These are phyloP conservation scores for Triplophysa tibetana DNA, from an alignment of 2,113 vertebrate genomes.

Conservation along the genomic window DNA sequence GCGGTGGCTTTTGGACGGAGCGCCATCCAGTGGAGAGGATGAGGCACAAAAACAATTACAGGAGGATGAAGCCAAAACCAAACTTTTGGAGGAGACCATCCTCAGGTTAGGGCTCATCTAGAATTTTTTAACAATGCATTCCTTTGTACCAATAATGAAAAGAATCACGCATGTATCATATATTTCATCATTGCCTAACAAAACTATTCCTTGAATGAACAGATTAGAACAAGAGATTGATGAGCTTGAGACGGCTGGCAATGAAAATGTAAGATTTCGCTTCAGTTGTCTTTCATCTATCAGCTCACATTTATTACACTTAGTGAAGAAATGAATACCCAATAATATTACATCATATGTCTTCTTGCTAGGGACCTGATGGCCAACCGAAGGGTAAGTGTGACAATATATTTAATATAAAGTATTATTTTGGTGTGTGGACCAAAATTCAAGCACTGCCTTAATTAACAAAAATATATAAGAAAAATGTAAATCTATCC, in stretches of 20 bases:
- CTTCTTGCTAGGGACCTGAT: constrained; percentile 39
- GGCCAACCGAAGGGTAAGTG: constrained; percentile 38
- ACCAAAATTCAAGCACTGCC: background rate
- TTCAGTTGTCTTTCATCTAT: background rate
- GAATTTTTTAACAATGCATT: background rate
- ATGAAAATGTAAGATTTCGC: constrained; percentile 35
- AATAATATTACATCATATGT: background rate
- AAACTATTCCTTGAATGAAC: constrained; percentile 17
- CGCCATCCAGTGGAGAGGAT: constrained; percentile 81
- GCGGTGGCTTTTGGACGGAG: constrained; percentile 93
- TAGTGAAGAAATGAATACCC: background rate
- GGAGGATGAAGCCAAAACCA: constrained; percentile 86
- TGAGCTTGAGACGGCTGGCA: constrained; percentile 78
- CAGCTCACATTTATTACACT: background rate
- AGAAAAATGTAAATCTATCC: too few species aligned
- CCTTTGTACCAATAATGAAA: background rate
- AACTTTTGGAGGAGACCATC: constrained; percentile 87
- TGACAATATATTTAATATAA: constrained; percentile 46
- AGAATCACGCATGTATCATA: background rate
- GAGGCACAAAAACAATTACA: constrained; percentile 87
- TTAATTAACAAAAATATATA: too few species aligned
- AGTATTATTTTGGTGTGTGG: background rate
- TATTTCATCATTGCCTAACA: background rate
- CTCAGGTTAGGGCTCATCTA: constrained; percentile 76
- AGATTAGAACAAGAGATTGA: constrained; percentile 92